Evolutionary conservation across 2,888 invertebrate species (phyloP).

Genomic region (Graphium colonna): DNA sequence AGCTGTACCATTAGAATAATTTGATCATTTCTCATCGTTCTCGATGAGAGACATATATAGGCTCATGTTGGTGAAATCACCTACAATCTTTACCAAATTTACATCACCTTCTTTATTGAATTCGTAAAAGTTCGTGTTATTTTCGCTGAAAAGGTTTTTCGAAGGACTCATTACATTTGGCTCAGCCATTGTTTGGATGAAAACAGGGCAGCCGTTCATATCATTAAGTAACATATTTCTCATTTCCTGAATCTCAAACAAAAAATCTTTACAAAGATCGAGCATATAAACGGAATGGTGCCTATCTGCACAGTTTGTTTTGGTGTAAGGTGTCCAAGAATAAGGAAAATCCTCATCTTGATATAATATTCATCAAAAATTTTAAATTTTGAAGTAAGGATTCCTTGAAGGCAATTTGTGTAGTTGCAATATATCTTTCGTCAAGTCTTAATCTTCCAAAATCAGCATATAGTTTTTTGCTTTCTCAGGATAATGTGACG

Average conservation of each 20-base stretch:
- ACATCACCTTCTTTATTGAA: conserved; percentile 68
- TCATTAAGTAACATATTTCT: conserved; percentile 61
- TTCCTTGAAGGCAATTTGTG: conserved; percentile 75
- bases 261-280: conserved; percentile 56
- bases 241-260: conserved; percentile 48
- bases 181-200: conserved; percentile 64
- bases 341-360: conserved; percentile 63
- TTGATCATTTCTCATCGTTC: conserved; percentile 57
- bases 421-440: conserved; percentile 66
- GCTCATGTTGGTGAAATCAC: conserved; percentile 69
- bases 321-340: conserved; percentile 68
- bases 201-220: conserved; percentile 65
- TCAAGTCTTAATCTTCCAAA: conserved; percentile 69
- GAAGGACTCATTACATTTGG: conserved; percentile 71
- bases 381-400: conserved; percentile 60
- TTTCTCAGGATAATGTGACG: conserved; percentile 76
- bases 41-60: conserved; percentile 60
- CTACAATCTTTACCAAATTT: conserved; percentile 68
- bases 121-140: conserved; percentile 55
- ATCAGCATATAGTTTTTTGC: conserved; percentile 78
- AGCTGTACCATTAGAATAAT: conserved; percentile 56
- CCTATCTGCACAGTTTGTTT: conserved; percentile 61
- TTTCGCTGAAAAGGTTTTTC: conserved; percentile 37
- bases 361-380: conserved; percentile 62
- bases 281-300: conserved; percentile 63